Base-by-base conservation (phyloP, 2,797 vertebrate species). In the Clamator glandarius region DNA sequence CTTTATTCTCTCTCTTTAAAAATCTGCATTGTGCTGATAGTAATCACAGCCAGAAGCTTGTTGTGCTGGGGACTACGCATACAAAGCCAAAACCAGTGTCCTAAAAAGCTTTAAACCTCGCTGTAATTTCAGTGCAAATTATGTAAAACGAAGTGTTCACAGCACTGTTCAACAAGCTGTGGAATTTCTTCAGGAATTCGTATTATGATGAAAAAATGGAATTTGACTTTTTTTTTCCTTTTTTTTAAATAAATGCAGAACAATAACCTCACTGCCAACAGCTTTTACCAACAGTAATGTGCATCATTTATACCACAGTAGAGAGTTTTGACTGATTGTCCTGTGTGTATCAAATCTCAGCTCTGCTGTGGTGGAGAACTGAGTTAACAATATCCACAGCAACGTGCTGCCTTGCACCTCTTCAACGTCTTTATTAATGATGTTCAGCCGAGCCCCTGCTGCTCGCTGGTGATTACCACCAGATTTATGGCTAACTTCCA, bases 401-500 rank as follows among this genome's bases (percentile, higher is more conserved):
- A 89, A 21, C 36, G 4, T 1, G 7, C 90, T 3, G 31, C 91
- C 85, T 54, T 35, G 73, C 69, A 36, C 77, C 88, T 93, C 80
- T 7, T 54, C 86, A 79, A 68, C 92, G 41, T 89, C 94, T 92
- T 95, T 93, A 96, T 90, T 94, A 95, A 95, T 62, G 90, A 79
- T 12, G 50, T 15, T 64, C 84, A 77, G 86, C 74, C 5, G 1
- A 84, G 84, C 81, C 86, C 93, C 84, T 77, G 92, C 94, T 61
- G 93, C 94, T 96, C 4, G 1, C 76, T 13, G 42, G 57, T 0
- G 3, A 67, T 92, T 39, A 58, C 63, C 74, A 26, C 50, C 77
- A 55, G 90, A 92, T 96, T 95, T 95, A 95, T 85, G 88, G 93
- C 77, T 70, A 61, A 48, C 36, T 89, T 90, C 92, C 95, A 94